These are phyloP conservation scores for Melitaea cinxia DNA, from an alignment of 1,140 invertebrate species.

Conservation along the genomic window DNA sequence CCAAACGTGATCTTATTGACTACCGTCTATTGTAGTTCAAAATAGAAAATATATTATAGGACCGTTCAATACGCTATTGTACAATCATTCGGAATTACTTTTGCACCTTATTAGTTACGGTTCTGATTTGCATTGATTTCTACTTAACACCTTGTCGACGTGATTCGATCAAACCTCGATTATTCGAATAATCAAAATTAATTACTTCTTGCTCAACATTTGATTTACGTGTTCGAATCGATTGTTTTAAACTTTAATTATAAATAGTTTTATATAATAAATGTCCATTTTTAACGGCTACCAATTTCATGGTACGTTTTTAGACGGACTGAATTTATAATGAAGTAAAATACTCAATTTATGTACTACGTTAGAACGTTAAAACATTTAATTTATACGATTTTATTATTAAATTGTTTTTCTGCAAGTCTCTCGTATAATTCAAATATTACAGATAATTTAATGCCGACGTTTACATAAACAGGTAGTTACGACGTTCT, in stretches of 20 bases:
- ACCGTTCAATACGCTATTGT: slow-evolving; percentile 7
- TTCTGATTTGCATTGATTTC: slow-evolving; percentile 19
- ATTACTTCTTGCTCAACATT: slow-evolving; percentile 10
- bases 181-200: slow-evolving; percentile 13
- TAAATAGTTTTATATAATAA: neutral
- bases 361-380: neutral
- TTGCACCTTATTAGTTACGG: slow-evolving; percentile 6
- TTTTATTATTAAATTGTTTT: neutral
- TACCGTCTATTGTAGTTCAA: slow-evolving; percentile 41
- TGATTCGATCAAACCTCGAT: slow-evolving; percentile 13
- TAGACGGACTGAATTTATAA: neutral
- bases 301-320: neutral
- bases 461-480: neutral
- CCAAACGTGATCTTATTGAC: slow-evolving; percentile 42
- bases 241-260: neutral
- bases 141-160: slow-evolving; percentile 17
- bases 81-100: slow-evolving; percentile 17
- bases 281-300: neutral
- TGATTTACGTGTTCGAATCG: slow-evolving; percentile 2
- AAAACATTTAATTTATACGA: neutral
- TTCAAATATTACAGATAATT: neutral
- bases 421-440: neutral
- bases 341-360: neutral
- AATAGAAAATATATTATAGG: slow-evolving; percentile 39
- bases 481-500: neutral